Base-by-base conservation (phyloP, 2,797 vertebrate species). In the Allobates femoralis region DNA sequence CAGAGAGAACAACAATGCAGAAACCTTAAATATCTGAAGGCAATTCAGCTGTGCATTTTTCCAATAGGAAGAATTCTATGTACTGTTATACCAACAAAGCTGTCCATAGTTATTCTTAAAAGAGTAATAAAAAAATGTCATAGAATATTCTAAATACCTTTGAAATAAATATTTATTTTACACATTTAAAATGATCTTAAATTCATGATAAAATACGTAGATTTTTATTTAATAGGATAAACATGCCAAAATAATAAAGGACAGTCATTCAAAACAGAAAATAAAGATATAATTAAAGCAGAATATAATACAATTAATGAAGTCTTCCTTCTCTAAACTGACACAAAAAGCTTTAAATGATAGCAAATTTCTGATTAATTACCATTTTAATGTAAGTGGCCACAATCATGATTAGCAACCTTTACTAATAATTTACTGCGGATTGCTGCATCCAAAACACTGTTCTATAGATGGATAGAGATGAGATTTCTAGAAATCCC, bases 1-100 rank as follows among this genome's bases (percentile, higher is more conserved):
- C 82, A 84, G 67, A 87, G 77, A 73, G 46, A 84, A 87, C 81
- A 84, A 84, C 79, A 82, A 87, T 87, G 67, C 28, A 84, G 81
- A 81, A 84, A 66, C 67, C 67, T 66, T 81, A 84, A 75, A 87
- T 87, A 85, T 87, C 82, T 84, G 19, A 64, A 84, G 82, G 76
- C 82, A 75, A 85, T 75, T 84, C 77, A 87, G 86, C 82, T 85
- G 86, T 84, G 76, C 51, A 87, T n/a, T 79, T 66, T 50, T 84
- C 34, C 77, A 75, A 30, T 84, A 34, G 50, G 55, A 67, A 46
- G 26, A 79, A 34, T 81, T 80, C 3, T 71, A 34, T 79, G 55
- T 37, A 66, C 37, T 78, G 14, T 67, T 78, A 67, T 81, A 71
- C 21, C 23, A 69, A 58, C 26, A 16, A 5, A 55, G 23, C 7